Conservation (phyloP, 1,140 invertebrate species). For the Bombus superbus region DNA sequence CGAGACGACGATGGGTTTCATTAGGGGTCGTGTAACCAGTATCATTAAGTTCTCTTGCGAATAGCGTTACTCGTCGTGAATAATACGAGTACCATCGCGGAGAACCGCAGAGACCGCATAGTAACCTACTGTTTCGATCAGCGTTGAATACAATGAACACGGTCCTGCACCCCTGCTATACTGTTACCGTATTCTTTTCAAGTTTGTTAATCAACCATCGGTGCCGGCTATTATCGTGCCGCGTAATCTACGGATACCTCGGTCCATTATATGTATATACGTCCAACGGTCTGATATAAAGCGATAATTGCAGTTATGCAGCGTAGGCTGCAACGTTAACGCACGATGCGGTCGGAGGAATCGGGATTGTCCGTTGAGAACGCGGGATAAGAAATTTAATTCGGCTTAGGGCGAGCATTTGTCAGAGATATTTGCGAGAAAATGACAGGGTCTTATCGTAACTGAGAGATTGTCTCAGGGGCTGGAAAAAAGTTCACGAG, state of each 20-base stretch:
- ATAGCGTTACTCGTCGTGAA: neutral
- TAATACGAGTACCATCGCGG: constrained; percentile 31
- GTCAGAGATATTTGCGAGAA: neutral
- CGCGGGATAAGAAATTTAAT: neutral
- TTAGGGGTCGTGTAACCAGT: constrained; percentile 44
- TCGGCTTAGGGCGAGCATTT: too few species aligned
- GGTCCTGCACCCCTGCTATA: neutral
- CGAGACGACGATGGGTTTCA: constrained; percentile 23
- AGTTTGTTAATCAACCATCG: constrained; percentile 25
- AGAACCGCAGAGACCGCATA: neutral
- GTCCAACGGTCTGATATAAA: neutral
- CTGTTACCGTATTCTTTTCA: constrained; percentile 18
- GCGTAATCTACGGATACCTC: neutral
- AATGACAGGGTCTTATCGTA: neutral
- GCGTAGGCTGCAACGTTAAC: neutral
- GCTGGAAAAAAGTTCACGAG: too few species aligned
- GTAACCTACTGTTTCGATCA: constrained; percentile 34
- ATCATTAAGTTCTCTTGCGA: constrained; percentile 3
- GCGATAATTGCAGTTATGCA: neutral
- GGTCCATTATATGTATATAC: neutral
- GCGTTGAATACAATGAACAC: constrained; percentile 24
- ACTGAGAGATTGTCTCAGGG: too few species aligned
- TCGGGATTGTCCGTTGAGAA: neutral
- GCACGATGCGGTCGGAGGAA: neutral
- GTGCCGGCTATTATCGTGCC: neutral